Evolutionary conservation across 2,113 vertebrate genomes (phyloP).

Genomic region (Atherinomorus stipes): DNA sequence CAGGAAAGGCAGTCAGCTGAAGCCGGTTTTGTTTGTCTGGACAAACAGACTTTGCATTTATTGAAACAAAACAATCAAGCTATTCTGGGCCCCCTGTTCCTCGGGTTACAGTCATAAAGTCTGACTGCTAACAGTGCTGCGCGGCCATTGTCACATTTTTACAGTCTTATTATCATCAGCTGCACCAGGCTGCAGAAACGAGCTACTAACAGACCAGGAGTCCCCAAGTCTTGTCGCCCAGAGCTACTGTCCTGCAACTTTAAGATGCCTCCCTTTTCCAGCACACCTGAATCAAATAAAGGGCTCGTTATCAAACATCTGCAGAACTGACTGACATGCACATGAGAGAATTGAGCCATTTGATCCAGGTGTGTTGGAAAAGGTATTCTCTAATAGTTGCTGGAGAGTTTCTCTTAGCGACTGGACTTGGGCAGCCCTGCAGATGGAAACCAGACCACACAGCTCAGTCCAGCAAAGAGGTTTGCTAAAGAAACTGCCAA

Average conservation of each 20-base stretch:
- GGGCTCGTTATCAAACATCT: too few species aligned
- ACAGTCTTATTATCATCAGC: constrained; percentile 14
- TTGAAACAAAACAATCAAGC: constrained; percentile 22
- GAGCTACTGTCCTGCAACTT: too few species aligned
- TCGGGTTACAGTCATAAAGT: constrained; percentile 1
- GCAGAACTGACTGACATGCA: too few species aligned
- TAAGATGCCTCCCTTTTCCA: too few species aligned
- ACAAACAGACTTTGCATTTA: constrained; percentile 22
- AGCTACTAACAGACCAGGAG: constrained; percentile 10
- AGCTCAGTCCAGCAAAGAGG: background rate
- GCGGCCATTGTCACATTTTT: constrained; percentile 9
- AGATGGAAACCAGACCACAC: too few species aligned
- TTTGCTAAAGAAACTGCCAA: background rate
- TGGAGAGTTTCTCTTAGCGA: too few species aligned
- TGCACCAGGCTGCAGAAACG: constrained; percentile 8
- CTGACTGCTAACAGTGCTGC: constrained; percentile 1
- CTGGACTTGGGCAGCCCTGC: too few species aligned
- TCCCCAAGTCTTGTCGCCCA: too few species aligned
- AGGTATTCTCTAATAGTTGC: too few species aligned
- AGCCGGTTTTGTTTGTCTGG: constrained; percentile 15
- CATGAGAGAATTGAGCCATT: too few species aligned
- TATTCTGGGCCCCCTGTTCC: background rate
- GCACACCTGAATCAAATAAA: too few species aligned
- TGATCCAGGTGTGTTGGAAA: too few species aligned
- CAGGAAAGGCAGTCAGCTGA: background rate